phyloP scores from a whole-genome alignment of 2,888 invertebrate genomes.

The Carterocephalus palaemon region DNA sequence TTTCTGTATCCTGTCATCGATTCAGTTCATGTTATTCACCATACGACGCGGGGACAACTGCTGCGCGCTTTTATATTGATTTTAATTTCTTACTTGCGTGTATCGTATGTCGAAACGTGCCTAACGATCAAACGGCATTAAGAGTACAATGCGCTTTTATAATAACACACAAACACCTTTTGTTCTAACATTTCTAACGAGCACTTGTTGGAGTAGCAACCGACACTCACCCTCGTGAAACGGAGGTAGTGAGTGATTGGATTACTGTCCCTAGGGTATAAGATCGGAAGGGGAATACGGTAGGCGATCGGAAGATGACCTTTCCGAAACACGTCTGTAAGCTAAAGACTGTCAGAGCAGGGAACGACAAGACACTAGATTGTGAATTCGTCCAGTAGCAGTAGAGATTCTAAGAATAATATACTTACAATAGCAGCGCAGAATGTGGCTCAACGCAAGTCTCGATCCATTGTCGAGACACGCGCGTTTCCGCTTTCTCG shows the following conservation, averaged over 20 bases:
- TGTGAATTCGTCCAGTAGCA: constrained; percentile 24
- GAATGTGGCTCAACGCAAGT: constrained; percentile 66
- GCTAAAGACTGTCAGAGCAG: constrained; percentile 2
- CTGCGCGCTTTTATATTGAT: constrained; percentile 21
- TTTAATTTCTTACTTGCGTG: constrained; percentile 16
- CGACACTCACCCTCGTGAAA: constrained; percentile 36
- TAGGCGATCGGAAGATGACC: constrained; percentile 25
- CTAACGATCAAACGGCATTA: constrained; percentile 12
- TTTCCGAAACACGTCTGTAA: constrained; percentile 18
- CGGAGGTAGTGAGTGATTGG: constrained; percentile 53
- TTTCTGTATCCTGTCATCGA: constrained; percentile 59
- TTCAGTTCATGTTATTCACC: constrained; percentile 40
- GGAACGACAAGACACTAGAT: constrained; percentile 10
- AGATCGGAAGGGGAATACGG: constrained; percentile 19
- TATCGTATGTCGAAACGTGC: constrained; percentile 15
- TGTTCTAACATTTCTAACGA: constrained; percentile 16
- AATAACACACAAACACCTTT: constrained; percentile 22
- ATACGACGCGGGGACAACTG: constrained; percentile 14
- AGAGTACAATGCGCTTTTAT: constrained; percentile 14
- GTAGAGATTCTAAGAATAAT: constrained; percentile 60
- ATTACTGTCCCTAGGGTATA: constrained; percentile 52
- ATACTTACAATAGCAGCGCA: constrained; percentile 59
- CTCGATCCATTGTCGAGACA: constrained; percentile 67
- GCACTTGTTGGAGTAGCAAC: constrained; percentile 21
- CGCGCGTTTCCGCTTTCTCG: constrained; percentile 77